Evolutionary conservation across 2,888 invertebrate species (phyloP), one percentile per base, ranked within the genome.

Genomic region (Hypomecis punctinalis): DNA sequence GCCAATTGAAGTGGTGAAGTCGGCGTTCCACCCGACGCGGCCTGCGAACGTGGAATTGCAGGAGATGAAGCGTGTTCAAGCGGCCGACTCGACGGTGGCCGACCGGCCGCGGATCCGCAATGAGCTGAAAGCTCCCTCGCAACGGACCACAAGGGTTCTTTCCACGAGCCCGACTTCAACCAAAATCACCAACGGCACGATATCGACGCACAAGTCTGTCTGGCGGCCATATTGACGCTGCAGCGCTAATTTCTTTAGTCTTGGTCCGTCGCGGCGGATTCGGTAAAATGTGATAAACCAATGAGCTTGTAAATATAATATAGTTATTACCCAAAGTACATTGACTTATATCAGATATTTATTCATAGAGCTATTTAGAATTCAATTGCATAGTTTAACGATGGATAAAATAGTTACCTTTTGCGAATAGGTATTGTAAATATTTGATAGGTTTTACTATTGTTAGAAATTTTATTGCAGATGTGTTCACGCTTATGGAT

Each of bases 1-100:
- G 77, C 95, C 95, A 62, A 96, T 96, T 75, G 96, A 96, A 78
- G 96, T 96, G 35, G 96, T 96, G 0, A 95, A 95, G 76, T 96
- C 96, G 0, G 96, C 96, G 2, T 96, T 96, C 84, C 95, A 95
- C 54, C 95, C 96, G 33, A 95, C 95, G 58, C 90, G 94, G 69
- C 94, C 94, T 0, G 94, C 94, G 66, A 94, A 93, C 73, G 88
- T 94, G 3, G 89, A 94, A 70, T 78, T 94, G 39, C 94, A 94
- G 73, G 93, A 93, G 77, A 89, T 93, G 87, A 91, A 90, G 78
- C 86, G 90, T 73, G 89, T 90, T 4, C 94, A 94, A 73, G 94
- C 94, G 58, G 94, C 95, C 0, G 94, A 95, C 81, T 93, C 95
- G 8, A 94, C 94, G 23, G 93, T 94, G 43, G 91, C 88, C 40